Evolutionary conservation across 1,140 invertebrate genomes (phyloP).

Genomic region (Zaprionus ornatus): DNA sequence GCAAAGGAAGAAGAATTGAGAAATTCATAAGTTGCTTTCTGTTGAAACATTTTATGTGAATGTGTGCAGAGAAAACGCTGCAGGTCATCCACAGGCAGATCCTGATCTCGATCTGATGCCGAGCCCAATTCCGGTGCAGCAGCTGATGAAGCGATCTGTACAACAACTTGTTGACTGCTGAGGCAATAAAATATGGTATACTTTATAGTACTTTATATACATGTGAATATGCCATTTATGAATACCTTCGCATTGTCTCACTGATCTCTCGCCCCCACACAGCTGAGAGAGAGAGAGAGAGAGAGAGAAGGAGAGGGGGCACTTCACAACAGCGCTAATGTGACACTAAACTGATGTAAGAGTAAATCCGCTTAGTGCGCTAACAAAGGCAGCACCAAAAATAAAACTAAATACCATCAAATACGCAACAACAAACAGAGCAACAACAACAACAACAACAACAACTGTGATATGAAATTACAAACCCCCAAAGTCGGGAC

Average conservation of each 20-base stretch:
- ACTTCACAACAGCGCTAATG: slow-evolving; percentile 68
- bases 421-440: slow-evolving; percentile 34
- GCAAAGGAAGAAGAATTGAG: slow-evolving; percentile 34
- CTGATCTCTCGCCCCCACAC: slow-evolving; percentile 52
- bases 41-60: slow-evolving; percentile 72
- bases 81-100: slow-evolving; percentile 26
- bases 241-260: neutral
- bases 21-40: slow-evolving; percentile 68
- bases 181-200: slow-evolving; percentile 27
- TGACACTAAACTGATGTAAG: slow-evolving; percentile 81
- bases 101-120: slow-evolving; percentile 25
- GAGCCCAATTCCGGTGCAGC: slow-evolving; percentile 14
- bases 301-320: slow-evolving; percentile 1
- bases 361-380: slow-evolving; percentile 72
- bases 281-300: slow-evolving; percentile 2
- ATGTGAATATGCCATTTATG: neutral
- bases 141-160: slow-evolving; percentile 27
- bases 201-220: neutral
- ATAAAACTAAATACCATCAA: slow-evolving; percentile 69
- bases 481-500: slow-evolving; percentile 49
- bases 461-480: slow-evolving; percentile 61
- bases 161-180: slow-evolving; percentile 45
- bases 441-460: slow-evolving; percentile 39
- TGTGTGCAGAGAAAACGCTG: slow-evolving; percentile 35
- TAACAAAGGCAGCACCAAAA: slow-evolving; percentile 67